Evolutionary conservation across 2,113 vertebrate genomes (phyloP).

Genomic region (Chelonoidis abingdonii): DNA sequence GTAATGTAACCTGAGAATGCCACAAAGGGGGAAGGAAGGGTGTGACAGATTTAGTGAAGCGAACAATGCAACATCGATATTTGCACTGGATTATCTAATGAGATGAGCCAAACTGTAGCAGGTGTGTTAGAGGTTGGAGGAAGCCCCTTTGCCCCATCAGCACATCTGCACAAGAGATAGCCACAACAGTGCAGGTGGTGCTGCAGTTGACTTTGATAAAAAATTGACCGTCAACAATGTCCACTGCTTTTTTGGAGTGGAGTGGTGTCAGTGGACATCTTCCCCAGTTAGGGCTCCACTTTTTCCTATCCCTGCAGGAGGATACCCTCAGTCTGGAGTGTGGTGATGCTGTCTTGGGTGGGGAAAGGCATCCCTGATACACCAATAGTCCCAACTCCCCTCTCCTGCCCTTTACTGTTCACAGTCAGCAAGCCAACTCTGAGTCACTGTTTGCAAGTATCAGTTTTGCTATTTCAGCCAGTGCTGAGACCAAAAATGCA

Average conservation of each 20-base stretch:
- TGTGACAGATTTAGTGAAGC: neutral
- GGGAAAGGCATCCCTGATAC: neutral
- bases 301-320: neutral
- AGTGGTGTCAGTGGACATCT: too few species aligned
- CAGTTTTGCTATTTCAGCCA: neutral
- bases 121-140: neutral
- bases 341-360: neutral
- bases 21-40: neutral
- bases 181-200: accelerated
- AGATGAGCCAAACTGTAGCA: neutral
- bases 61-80: neutral
- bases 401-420: neutral
- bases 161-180: neutral
- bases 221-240: neutral
- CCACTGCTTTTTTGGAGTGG: neutral
- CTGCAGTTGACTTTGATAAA: neutral
- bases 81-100: neutral
- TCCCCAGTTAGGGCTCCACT: neutral
- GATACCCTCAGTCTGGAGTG: neutral
- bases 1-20: neutral
- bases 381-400: too few species aligned
- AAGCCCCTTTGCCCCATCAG: neutral
- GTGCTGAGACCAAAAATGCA: neutral
- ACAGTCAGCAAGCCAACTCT: neutral
- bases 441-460: neutral